Evolutionary conservation across 2,888 invertebrate genomes (phyloP).

Genomic region (Cryptosula pallasiana): DNA sequence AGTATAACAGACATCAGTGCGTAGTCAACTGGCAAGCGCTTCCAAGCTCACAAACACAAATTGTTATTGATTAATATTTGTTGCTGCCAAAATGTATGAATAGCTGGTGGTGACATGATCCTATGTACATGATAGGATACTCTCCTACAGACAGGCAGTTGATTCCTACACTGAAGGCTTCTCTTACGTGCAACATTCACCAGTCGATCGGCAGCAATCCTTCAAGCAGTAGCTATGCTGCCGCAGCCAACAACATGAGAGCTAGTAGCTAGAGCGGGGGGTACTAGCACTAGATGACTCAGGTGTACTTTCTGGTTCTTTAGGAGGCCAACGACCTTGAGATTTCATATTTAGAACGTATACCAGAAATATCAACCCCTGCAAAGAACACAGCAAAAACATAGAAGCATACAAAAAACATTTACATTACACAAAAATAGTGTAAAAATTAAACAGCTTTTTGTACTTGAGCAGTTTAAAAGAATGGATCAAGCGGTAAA

Average conservation of each 20-base stretch:
- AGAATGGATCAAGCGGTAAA: too few relatives aligned
- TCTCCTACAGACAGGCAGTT: too few relatives aligned
- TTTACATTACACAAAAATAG: background rate
- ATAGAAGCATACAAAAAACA: background rate
- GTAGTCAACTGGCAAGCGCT: too few relatives aligned
- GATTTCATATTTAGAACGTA: constrained; percentile 15
- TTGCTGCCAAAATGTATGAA: too few relatives aligned
- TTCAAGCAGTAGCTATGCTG: background rate
- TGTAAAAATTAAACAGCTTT: too few relatives aligned
- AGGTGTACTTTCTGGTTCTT: background rate
- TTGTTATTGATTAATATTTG: too few relatives aligned
- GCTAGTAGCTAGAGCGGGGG: background rate
- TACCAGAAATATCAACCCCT: background rate
- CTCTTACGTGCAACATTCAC: background rate
- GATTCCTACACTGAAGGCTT: too few relatives aligned
- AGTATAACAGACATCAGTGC: too few relatives aligned
- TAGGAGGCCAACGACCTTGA: background rate
- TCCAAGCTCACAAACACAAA: too few relatives aligned
- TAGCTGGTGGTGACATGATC: too few relatives aligned
- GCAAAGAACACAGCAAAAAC: background rate
- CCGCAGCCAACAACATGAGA: background rate
- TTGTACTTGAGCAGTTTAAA: too few relatives aligned
- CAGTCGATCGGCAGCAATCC: background rate
- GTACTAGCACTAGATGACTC: background rate
- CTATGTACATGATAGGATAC: too few relatives aligned